Conservation (phyloP, 2,888 invertebrate species). For the Anorthoa munda region DNA sequence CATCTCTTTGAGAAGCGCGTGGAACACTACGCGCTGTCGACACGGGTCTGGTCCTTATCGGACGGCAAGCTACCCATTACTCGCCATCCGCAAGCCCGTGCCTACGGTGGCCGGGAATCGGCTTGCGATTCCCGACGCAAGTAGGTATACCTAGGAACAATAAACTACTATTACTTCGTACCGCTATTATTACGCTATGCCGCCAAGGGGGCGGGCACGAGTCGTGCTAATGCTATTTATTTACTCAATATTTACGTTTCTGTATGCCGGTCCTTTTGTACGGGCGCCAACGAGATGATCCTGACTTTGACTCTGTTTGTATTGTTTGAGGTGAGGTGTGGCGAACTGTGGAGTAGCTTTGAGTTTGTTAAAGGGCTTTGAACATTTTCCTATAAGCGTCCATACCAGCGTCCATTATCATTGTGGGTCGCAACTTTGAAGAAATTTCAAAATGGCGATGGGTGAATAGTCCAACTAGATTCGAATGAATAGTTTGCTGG, state of each 20-base stretch:
- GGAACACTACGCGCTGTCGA: no score
- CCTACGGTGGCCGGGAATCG: no score
- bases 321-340: constrained; percentile 33
- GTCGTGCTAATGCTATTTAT: constrained; percentile 48
- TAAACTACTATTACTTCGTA: constrained; percentile 11
- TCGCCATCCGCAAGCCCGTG: no score
- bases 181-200: constrained; percentile 33
- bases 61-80: no score
- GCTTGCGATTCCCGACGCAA: no score
- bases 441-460: no score
- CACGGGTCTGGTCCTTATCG: no score
- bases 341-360: constrained; percentile 29
- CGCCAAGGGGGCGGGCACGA: constrained; percentile 45
- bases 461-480: no score
- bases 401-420: no score
- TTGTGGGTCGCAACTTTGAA: no score
- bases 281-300: constrained; percentile 74
- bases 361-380: background rate
- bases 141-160: background rate
- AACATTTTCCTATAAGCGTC: background rate
- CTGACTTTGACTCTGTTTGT: constrained; percentile 68
- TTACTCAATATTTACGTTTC: constrained; percentile 59
- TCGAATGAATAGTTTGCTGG: no score
- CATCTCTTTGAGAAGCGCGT: no score
- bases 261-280: constrained; percentile 69